These are phyloP conservation scores for Drosophila grimshawi DNA, from an alignment of 1,140 invertebrate species.

Conservation along the genomic window DNA sequence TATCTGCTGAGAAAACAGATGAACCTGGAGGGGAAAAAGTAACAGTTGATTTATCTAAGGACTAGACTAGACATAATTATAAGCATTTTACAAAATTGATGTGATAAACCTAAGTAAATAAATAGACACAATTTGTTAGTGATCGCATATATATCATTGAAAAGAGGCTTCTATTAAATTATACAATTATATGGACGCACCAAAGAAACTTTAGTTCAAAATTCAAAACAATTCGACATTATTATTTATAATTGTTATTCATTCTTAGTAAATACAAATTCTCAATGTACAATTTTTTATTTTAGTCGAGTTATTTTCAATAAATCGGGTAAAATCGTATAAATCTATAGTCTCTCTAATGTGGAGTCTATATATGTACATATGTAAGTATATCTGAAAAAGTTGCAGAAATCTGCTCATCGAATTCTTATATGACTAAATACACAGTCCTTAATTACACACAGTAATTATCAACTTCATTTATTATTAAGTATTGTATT, in stretches of 20 bases:
- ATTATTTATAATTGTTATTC: neutral
- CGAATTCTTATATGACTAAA: too few relatives aligned
- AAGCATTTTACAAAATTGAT: constrained; percentile 8
- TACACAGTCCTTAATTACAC: too few relatives aligned
- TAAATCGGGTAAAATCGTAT: too few relatives aligned
- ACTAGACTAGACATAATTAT: neutral
- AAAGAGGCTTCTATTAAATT: constrained; percentile 6
- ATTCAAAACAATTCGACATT: neutral
- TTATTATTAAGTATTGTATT: too few relatives aligned
- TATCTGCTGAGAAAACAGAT: neutral
- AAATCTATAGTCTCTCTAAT: too few relatives aligned
- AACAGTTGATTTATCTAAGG: constrained; percentile 1
- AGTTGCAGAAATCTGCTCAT: too few relatives aligned
- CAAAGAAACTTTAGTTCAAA: neutral
- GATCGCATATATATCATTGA: constrained; percentile 1
- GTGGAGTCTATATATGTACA: too few relatives aligned
- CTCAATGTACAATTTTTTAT: neutral
- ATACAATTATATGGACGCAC: neutral
- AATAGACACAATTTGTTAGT: constrained; percentile 5
- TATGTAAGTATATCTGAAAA: too few relatives aligned
- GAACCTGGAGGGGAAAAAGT: neutral
- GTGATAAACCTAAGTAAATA: constrained; percentile 17
- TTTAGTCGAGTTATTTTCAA: neutral
- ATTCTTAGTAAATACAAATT: neutral
- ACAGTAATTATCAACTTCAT: too few relatives aligned